Evolutionary conservation across 2,113 vertebrate species (phyloP).

Genomic region (Sula dactylatra): DNA sequence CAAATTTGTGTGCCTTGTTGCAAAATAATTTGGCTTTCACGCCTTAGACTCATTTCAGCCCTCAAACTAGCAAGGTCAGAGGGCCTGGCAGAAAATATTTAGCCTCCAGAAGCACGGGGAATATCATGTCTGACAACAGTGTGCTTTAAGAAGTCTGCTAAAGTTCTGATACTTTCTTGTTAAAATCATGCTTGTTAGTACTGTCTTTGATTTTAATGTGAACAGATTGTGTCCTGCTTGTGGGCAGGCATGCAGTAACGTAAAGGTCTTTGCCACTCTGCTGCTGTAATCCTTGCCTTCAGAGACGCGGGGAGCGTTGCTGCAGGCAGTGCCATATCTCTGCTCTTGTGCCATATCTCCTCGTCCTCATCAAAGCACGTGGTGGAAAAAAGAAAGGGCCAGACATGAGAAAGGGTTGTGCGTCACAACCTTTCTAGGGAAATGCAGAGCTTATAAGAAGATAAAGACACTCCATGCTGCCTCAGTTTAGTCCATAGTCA

Average conservation of each 20-base stretch:
- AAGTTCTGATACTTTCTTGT: not conserved
- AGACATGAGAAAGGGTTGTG: not conserved
- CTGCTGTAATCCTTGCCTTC: not conserved
- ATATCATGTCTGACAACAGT: not conserved
- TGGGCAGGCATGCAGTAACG: not conserved
- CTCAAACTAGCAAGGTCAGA: not conserved
- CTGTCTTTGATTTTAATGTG: not conserved
- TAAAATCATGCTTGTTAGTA: not conserved
- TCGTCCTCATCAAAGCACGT: fast-evolving
- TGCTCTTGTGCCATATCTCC: not conserved
- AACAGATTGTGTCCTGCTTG: not conserved
- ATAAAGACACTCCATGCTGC: not conserved
- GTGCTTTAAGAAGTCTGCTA: not conserved
- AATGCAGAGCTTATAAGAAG: not conserved
- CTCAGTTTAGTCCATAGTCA: not conserved
- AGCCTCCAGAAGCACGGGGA: not conserved
- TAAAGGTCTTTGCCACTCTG: not conserved
- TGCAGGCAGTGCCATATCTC: not conserved
- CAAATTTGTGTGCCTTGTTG: not conserved
- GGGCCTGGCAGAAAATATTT: not conserved
- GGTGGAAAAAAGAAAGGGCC: not conserved
- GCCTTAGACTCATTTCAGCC: not conserved
- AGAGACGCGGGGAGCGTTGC: not conserved
- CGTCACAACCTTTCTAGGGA: not conserved
- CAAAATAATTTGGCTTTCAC: not conserved